Conservation (phyloP, 2,113 vertebrate species). For the Cervus canadensis region DNA sequence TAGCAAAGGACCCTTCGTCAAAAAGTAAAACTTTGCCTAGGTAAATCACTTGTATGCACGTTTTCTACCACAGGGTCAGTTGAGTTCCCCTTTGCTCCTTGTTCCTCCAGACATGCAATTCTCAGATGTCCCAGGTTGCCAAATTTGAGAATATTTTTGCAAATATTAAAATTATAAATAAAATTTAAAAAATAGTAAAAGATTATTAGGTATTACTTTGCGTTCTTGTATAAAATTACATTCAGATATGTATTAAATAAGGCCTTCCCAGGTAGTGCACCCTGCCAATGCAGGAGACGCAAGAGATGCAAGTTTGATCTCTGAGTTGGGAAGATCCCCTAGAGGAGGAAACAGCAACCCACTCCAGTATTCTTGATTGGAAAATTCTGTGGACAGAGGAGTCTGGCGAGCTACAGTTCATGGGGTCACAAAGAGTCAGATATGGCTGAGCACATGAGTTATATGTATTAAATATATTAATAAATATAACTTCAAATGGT, state of each 20-base stretch:
- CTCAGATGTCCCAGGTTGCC: neutral
- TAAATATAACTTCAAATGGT: neutral
- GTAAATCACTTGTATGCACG: conserved; percentile 66
- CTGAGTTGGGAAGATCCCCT: neutral
- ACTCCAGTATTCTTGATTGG: neutral
- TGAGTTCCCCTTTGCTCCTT: neutral
- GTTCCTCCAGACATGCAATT: neutral
- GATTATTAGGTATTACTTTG: neutral
- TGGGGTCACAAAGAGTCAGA: neutral
- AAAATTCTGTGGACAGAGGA: neutral
- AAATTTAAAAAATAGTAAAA: neutral
- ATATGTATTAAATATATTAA: neutral
- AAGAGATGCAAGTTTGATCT: neutral
- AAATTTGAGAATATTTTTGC: neutral
- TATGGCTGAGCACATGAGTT: neutral
- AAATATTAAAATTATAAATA: neutral
- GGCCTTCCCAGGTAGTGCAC: neutral
- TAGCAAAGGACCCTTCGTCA: conserved; percentile 90
- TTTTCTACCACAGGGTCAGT: neutral
- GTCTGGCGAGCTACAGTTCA: neutral
- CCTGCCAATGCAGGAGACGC: neutral
- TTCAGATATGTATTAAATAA: neutral
- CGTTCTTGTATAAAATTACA: neutral
- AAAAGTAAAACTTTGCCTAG: conserved; percentile 86
- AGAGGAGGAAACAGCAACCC: neutral